Percentiles rank a stretch among this genome's conserved stretches.
phyloP scores from a whole-genome alignment of 1,140 invertebrate genomes.

The Lepidurus couesii region DNA sequence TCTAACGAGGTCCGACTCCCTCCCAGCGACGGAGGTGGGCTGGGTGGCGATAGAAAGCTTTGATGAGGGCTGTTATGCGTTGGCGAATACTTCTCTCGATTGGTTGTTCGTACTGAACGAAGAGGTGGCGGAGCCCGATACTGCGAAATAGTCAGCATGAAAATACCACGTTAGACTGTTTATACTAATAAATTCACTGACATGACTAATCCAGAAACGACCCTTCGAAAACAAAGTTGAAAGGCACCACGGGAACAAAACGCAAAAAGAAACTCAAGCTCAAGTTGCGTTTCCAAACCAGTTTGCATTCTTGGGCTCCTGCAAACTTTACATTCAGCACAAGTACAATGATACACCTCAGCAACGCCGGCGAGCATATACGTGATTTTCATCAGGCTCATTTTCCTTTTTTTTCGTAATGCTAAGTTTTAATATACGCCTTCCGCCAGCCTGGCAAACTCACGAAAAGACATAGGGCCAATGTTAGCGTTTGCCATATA shows the following conservation, averaged over 20 bases:
- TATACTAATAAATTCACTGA: neutral
- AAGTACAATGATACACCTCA: neutral
- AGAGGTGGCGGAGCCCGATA: constrained; percentile 33
- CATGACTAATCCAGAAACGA: constrained; percentile 7
- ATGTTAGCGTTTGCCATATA: neutral
- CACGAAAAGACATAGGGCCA: neutral
- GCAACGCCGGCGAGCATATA: neutral
- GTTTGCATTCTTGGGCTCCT: neutral
- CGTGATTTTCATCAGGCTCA: neutral
- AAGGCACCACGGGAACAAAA: neutral
- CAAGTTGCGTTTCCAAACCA: neutral
- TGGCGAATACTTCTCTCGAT: constrained; percentile 34
- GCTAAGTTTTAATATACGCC: neutral
- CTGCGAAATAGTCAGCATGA: constrained; percentile 25
- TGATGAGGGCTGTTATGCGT: constrained; percentile 4
- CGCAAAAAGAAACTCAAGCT: neutral
- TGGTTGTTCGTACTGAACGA: constrained; percentile 31
- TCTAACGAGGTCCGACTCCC: constrained; percentile 33
- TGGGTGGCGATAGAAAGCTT: constrained; percentile 5
- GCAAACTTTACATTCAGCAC: constrained; percentile 4
- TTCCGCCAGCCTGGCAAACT: neutral
- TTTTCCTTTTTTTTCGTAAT: neutral
- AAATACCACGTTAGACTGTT: constrained; percentile 5
- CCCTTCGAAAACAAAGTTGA: neutral
- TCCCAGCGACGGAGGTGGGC: constrained; percentile 24